Conservation (phyloP, 2,888 invertebrate genomes). For the Leptogaster cylindrica region DNA sequence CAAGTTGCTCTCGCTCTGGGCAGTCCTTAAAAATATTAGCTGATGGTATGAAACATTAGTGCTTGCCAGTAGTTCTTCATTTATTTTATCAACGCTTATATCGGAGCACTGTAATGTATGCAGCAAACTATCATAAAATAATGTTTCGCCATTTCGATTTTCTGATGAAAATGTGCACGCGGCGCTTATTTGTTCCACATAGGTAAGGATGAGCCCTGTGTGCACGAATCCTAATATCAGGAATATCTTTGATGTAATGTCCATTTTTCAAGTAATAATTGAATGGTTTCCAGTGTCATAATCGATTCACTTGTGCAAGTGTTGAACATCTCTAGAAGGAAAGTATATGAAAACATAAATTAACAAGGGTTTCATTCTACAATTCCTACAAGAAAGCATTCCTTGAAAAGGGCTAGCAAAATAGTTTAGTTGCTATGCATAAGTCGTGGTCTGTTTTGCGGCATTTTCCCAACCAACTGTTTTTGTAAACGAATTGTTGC, state of each 20-base stretch:
- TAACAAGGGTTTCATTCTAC: too few species aligned
- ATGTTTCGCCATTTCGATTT: not conserved
- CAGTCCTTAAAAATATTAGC: not conserved
- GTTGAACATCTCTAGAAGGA: conserved; percentile 3
- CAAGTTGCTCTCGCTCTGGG: not conserved
- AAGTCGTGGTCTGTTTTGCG: too few species aligned
- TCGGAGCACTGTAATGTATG: not conserved
- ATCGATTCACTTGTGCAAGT: conserved; percentile 3
- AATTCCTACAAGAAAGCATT: too few species aligned
- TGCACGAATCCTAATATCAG: conserved; percentile 56
- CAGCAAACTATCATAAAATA: not conserved
- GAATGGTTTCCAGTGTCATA: conserved; percentile 57
- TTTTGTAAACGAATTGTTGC: too few species aligned
- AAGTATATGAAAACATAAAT: not conserved
- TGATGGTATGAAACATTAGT: conserved; percentile 1
- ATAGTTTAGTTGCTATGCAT: too few species aligned
- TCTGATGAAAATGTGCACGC: not conserved
- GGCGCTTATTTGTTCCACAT: conserved; percentile 3
- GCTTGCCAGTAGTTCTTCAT: not conserved
- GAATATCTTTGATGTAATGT: conserved; percentile 60
- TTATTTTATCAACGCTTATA: not conserved
- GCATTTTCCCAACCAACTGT: too few species aligned
- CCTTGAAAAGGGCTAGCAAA: too few species aligned
- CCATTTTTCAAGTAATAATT: conserved; percentile 59
- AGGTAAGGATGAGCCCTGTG: not conserved